Conservation (phyloP, 2,888 invertebrate genomes). For the Odontothrips loti region DNA sequence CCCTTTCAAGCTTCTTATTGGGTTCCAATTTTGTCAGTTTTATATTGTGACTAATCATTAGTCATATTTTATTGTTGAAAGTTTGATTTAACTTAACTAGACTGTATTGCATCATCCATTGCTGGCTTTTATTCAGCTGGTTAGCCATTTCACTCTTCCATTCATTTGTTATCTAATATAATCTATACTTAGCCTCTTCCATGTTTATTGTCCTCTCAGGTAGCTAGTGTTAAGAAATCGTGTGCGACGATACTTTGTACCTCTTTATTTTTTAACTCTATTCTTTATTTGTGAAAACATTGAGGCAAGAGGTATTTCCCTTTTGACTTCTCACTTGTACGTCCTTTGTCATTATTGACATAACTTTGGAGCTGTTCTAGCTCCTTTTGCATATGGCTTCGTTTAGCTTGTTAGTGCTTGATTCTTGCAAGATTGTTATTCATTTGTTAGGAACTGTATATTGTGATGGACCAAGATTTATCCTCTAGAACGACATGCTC, state of each 20-base stretch:
- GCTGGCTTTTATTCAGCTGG: too few relatives aligned
- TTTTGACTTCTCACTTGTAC: background rate
- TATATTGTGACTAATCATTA: too few relatives aligned
- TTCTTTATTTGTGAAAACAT: background rate
- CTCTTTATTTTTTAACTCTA: background rate
- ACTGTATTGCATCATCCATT: too few relatives aligned
- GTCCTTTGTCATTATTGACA: background rate
- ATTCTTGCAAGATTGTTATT: constrained; percentile 2
- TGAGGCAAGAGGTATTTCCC: background rate
- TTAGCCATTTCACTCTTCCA: background rate
- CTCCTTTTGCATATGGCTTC: background rate
- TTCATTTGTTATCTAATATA: background rate
- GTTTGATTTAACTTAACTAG: too few relatives aligned
- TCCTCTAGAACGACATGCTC: background rate
- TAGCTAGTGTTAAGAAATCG: background rate
- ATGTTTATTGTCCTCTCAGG: background rate
- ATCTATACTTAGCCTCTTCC: background rate
- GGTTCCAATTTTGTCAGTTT: too few relatives aligned
- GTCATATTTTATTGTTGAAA: too few relatives aligned
- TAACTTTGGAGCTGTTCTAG: background rate
- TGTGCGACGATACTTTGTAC: background rate
- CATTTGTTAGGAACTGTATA: background rate
- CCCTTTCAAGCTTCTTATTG: too few relatives aligned
- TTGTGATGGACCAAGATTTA: constrained; percentile 12
- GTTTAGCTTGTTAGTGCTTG: background rate